These are phyloP conservation scores for Lagopus muta DNA, from an alignment of 2,113 vertebrate species.

Conservation along the genomic window DNA sequence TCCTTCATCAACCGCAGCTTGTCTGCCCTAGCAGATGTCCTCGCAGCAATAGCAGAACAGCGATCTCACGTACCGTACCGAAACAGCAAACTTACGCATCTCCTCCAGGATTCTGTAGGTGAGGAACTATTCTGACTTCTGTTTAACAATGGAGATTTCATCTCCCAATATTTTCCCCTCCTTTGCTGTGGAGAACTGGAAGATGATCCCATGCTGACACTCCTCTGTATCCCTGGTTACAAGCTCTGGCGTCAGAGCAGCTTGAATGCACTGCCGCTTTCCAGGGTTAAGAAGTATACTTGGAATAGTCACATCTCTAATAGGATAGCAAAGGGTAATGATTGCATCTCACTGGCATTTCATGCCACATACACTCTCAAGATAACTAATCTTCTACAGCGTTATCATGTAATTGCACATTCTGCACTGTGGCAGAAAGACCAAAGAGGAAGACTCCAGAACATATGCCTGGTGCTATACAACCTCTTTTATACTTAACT, in stretches of 20 bases:
- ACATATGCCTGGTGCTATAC: not conserved
- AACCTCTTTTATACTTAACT: not conserved
- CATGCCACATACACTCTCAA: not conserved
- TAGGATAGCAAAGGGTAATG: not conserved
- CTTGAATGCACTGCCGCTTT: not conserved
- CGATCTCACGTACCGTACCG: constrained; percentile 83
- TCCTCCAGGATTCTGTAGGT: constrained; percentile 87
- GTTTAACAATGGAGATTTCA: not conserved
- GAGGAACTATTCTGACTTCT: not conserved
- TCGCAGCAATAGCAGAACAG: constrained; percentile 84
- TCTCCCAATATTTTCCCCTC: not conserved
- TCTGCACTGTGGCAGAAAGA: not conserved
- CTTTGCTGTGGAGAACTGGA: not conserved
- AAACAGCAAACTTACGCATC: constrained; percentile 89
- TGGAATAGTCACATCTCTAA: not conserved
- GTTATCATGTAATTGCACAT: not conserved
- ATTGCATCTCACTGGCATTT: not conserved
- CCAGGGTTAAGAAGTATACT: not conserved
- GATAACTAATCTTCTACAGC: not conserved
- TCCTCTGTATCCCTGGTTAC: not conserved
- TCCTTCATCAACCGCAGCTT: constrained; percentile 88
- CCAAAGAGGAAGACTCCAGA: not conserved
- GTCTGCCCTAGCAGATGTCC: constrained; percentile 84
- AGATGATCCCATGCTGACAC: not conserved
- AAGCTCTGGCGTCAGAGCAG: not conserved